Evolutionary conservation across 2,888 invertebrate genomes (phyloP).

Genomic region (Euplexia lucipara): DNA sequence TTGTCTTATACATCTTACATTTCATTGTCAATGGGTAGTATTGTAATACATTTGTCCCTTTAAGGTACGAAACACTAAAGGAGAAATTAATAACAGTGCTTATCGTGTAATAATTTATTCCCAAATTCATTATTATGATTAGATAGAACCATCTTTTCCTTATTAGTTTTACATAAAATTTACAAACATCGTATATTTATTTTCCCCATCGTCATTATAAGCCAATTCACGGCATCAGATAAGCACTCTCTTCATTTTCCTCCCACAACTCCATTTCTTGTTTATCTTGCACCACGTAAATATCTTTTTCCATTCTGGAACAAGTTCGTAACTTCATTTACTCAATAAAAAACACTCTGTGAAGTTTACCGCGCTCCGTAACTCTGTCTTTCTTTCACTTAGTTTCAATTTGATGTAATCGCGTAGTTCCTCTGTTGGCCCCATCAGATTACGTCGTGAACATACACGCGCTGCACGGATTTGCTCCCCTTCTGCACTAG

Average conservation of each 20-base stretch:
- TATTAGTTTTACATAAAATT: background rate
- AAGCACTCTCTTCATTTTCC: constrained; percentile 5
- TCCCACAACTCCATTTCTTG: background rate
- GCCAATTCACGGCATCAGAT: background rate
- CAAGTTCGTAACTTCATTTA: constrained; percentile 52
- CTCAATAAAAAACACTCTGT: constrained; percentile 45
- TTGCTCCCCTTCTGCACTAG: constrained; percentile 48
- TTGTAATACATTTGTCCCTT: too few species aligned
- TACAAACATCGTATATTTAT: background rate
- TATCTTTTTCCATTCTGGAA: constrained; percentile 17
- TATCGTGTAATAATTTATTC: background rate
- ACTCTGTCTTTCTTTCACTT: constrained; percentile 61
- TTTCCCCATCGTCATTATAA: background rate
- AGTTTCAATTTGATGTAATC: constrained; percentile 67
- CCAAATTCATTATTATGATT: background rate
- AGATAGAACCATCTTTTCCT: background rate
- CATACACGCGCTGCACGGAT: constrained; percentile 67
- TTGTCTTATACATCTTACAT: too few species aligned
- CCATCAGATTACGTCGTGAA: constrained; percentile 72
- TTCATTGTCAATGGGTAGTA: too few species aligned
- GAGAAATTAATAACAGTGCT: background rate
- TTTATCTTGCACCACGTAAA: constrained; percentile 29
- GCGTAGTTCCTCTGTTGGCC: constrained; percentile 48
- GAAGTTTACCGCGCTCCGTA: constrained; percentile 36
- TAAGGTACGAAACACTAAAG: background rate